Evolutionary conservation across 23 tunicate genomes (phyloP), one percentile per base, ranked within the genome.

Genomic region (Halocynthia aurantium): DNA sequence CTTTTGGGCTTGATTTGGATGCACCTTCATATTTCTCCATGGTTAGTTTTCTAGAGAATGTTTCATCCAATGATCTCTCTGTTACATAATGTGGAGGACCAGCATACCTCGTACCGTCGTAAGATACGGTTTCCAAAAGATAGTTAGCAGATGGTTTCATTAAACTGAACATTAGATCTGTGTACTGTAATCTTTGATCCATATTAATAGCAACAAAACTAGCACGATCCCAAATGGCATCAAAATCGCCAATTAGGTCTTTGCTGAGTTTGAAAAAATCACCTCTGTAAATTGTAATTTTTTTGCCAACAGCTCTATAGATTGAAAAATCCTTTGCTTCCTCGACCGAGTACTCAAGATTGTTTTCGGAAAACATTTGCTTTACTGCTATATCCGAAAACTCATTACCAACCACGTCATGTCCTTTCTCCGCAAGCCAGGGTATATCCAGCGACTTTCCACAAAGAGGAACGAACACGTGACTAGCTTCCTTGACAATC

Each of bases 331-430:
- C 57, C 17, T 12, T 9, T 19, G 22, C 6, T 15, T 53, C 56
- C 22, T 53, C 40, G 0, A 17, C 56, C 11, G 63, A 53, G 63
- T 5, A 74, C 19, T 22, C 19, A 5, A 74, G n/a, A 10, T 53
- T 51, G 63, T 74, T 74, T 54, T 74, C 78, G 8, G 50, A 5
- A 56, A 51, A 74, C 6, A 74, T 54, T 6, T 44, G 18, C 11
- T 61, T 51, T 0, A 94, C 78, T 10, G 94, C 86, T 44, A 40
- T 44, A 57, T 81, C 84, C 4, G 76, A n/a, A 72, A 81, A 88
- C 67, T 94, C 98, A 51, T 83, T 62, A 7, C 98, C 98, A 76
- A 76, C 73, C 6, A 94, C 94, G 6, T 94, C 90, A 54, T 75
- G 81, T 0, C 90, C 94, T 57, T 76, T 49, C 40, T 94, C 98